Conservation (phyloP, 1,140 invertebrate genomes). For the Pachyrhynchus sulphureomaculatus region DNA sequence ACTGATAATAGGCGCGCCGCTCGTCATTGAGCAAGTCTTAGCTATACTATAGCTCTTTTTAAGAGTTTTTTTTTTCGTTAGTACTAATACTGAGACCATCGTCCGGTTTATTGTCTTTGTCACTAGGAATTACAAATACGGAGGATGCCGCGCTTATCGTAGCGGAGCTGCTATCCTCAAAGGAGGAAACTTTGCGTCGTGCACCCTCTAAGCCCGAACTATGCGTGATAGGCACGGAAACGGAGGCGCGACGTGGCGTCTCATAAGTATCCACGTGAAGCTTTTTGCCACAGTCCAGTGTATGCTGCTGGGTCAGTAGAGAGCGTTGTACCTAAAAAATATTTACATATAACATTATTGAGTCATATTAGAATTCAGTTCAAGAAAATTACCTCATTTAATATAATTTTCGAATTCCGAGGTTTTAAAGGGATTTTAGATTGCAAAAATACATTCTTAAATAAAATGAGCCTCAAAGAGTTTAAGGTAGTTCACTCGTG, state of each 20-base stretch:
- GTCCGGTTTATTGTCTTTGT: slow-evolving; percentile 45
- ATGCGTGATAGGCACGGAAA: slow-evolving; percentile 51
- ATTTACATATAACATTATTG: too few relatives aligned
- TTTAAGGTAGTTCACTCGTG: too few relatives aligned
- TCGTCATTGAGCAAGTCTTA: slow-evolving; percentile 48
- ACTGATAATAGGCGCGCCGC: slow-evolving; percentile 64
- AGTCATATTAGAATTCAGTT: too few relatives aligned
- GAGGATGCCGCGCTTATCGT: slow-evolving; percentile 45
- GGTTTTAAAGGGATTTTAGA: too few relatives aligned
- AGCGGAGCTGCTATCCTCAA: slow-evolving; percentile 50
- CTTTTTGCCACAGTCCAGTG: slow-evolving; percentile 57
- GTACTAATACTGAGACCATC: slow-evolving; percentile 13
- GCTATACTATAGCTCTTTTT: slow-evolving; percentile 49
- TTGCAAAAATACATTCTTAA: too few relatives aligned
- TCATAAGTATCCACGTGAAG: slow-evolving; percentile 46
- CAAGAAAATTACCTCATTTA: too few relatives aligned
- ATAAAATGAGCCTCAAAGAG: too few relatives aligned
- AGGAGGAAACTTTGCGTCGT: slow-evolving; percentile 52
- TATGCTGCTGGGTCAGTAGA: slow-evolving; percentile 63
- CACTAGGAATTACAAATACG: slow-evolving; percentile 47
- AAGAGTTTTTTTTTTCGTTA: slow-evolving; percentile 37
- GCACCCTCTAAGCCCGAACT: slow-evolving; percentile 29
- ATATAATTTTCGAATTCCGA: too few relatives aligned
- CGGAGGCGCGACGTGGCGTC: slow-evolving; percentile 51
- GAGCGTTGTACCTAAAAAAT: slow-evolving; percentile 34